Conservation (phyloP, 2,797 vertebrate genomes). For the Cossypha polioptera region DNA sequence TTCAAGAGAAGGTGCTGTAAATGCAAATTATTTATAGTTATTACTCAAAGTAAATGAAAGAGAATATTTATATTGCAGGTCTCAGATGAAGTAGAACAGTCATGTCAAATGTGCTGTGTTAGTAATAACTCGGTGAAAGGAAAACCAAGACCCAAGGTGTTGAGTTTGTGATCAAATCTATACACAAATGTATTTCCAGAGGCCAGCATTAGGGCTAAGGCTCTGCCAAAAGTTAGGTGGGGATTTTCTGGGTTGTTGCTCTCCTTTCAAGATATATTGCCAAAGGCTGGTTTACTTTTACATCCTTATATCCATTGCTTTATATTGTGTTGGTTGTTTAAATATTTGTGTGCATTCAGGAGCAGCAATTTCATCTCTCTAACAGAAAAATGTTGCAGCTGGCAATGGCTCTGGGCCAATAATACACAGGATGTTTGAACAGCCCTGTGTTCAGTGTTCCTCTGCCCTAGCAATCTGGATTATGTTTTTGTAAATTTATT, state of each 20-base stretch:
- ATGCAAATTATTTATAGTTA: neutral
- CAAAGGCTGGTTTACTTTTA: neutral
- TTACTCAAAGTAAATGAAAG: neutral
- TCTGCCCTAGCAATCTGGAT: constrained; percentile 52
- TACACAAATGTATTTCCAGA: neutral
- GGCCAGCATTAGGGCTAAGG: neutral
- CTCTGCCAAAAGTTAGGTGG: neutral
- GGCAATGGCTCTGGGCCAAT: constrained; percentile 53
- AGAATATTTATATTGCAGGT: neutral
- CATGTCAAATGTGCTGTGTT: neutral
- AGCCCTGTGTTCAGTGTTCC: constrained; percentile 24
- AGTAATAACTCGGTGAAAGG: neutral
- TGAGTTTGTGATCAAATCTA: neutral
- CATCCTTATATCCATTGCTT: neutral
- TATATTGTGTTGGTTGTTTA: neutral
- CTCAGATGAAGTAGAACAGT: neutral
- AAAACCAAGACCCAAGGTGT: neutral
- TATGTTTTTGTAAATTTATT: constrained; percentile 56
- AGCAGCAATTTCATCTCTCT: constrained; percentile 11
- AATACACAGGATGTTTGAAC: constrained; percentile 50
- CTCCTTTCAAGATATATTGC: neutral
- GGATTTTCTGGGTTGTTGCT: neutral
- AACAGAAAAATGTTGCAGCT: constrained; percentile 42
- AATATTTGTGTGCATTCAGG: neutral
- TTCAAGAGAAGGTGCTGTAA: neutral